Conservation (phyloP, 2,113 vertebrate species). For the Glaucidium brasilianum region DNA sequence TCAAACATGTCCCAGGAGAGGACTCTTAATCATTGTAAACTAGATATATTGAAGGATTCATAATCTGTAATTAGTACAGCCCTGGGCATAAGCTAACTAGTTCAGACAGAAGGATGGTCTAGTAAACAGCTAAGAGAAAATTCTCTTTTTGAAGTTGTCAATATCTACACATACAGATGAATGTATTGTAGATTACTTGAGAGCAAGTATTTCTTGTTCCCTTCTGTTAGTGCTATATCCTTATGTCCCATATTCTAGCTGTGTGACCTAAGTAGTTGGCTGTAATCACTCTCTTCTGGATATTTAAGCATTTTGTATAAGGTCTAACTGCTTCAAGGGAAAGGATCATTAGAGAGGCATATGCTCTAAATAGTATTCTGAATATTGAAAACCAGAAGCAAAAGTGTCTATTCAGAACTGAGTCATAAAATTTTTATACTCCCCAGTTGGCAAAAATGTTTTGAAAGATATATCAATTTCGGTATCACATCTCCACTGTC, state of each 20-base stretch:
- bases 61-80: background rate
- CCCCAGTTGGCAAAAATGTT: background rate
- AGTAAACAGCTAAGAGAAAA: background rate
- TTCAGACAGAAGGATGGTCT: background rate
- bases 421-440: background rate
- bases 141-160: background rate
- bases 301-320: background rate
- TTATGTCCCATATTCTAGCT: background rate
- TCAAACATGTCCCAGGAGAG: background rate
- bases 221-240: background rate
- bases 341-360: background rate
- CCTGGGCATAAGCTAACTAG: background rate
- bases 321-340: background rate
- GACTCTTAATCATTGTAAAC: background rate
- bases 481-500: background rate
- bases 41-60: background rate
- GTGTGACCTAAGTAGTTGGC: background rate
- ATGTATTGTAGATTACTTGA: background rate
- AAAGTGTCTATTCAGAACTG: background rate
- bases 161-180: background rate
- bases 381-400: background rate
- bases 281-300: background rate
- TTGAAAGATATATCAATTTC: background rate
- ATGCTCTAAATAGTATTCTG: background rate
- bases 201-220: background rate